phyloP scores from a whole-genome alignment of 2,888 invertebrate species.

The Teleiodes luculella region DNA sequence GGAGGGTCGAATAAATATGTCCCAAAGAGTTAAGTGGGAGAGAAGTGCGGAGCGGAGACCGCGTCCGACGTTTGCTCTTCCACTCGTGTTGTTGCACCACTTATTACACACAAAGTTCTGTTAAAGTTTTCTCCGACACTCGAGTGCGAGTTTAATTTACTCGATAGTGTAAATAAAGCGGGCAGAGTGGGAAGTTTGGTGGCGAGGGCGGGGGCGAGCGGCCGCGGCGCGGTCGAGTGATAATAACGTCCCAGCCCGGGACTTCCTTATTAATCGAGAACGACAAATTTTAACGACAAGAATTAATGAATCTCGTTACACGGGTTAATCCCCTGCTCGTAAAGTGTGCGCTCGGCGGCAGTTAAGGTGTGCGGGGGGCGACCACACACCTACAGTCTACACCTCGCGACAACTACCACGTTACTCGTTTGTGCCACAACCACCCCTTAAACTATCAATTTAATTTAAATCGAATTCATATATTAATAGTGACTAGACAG shows the following conservation, averaged over 20 bases:
- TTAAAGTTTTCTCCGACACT: constrained; percentile 76
- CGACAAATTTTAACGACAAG: constrained; percentile 81
- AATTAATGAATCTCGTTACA: constrained; percentile 81
- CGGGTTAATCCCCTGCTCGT: constrained; percentile 78
- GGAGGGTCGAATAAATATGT: constrained; percentile 79
- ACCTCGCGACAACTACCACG: constrained; percentile 29
- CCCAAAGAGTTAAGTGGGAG: constrained; percentile 78
- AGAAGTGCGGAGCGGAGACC: constrained; percentile 73
- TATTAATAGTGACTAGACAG: too few species aligned
- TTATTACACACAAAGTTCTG: constrained; percentile 79
- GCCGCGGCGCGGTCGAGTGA: constrained; percentile 66
- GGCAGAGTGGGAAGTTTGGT: constrained; percentile 73
- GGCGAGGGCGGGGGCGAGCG: constrained; percentile 41
- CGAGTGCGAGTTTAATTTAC: constrained; percentile 79
- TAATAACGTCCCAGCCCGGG: constrained; percentile 73
- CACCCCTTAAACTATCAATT: constrained; percentile 2
- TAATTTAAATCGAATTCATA: background rate
- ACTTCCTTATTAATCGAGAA: constrained; percentile 80
- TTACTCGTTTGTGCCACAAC: constrained; percentile 23
- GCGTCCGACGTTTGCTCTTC: constrained; percentile 79
- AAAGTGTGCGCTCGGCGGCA: constrained; percentile 71
- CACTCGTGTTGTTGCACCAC: constrained; percentile 79
- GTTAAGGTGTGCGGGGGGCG: constrained; percentile 64
- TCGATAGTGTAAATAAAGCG: constrained; percentile 80
- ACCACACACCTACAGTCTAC: constrained; percentile 33